phyloP scores from a whole-genome alignment of 1,140 invertebrate species.

The Hypothenemus hampei region DNA sequence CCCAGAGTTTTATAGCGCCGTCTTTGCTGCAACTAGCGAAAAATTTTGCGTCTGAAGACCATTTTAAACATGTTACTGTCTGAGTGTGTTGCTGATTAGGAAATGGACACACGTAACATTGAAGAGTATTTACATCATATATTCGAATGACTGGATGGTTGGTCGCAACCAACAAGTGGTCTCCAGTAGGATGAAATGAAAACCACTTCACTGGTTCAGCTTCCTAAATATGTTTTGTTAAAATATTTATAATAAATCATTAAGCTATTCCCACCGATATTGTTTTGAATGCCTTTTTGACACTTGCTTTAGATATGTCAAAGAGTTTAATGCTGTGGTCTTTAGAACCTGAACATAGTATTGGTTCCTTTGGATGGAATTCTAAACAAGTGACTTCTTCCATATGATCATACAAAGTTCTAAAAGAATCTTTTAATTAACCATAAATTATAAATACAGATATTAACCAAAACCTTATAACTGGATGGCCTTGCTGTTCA shows the following conservation, averaged over 20 bases:
- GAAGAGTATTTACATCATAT: constrained; percentile 92
- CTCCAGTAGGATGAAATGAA: constrained; percentile 92
- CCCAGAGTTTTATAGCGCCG: constrained; percentile 93
- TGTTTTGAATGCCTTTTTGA: constrained; percentile 95
- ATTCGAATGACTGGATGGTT: constrained; percentile 86
- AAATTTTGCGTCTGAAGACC: constrained; percentile 73
- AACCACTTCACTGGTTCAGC: constrained; percentile 83
- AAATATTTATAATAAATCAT: not conserved
- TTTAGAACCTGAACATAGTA: constrained; percentile 88
- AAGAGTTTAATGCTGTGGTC: constrained; percentile 95
- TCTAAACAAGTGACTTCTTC: constrained; percentile 96
- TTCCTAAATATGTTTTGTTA: constrained; percentile 57
- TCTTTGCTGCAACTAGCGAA: constrained; percentile 91
- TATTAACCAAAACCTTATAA: constrained; percentile 58
- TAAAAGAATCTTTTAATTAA: constrained; percentile 27
- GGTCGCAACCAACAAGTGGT: constrained; percentile 90
- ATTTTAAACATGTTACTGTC: constrained; percentile 66
- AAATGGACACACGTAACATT: constrained; percentile 91
- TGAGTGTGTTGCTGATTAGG: constrained; percentile 88
- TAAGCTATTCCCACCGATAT: constrained; percentile 66
- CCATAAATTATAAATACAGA: not conserved
- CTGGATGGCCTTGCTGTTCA: constrained; percentile 90
- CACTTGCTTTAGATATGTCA: constrained; percentile 96
- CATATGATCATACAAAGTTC: constrained; percentile 97
- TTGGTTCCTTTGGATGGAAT: constrained; percentile 92